Percentiles rank a stretch among this genome's conserved stretches.
These are phyloP conservation scores for Acanthosepion esculentum DNA, from an alignment of 2,888 invertebrate genomes.

Conservation along the genomic window DNA sequence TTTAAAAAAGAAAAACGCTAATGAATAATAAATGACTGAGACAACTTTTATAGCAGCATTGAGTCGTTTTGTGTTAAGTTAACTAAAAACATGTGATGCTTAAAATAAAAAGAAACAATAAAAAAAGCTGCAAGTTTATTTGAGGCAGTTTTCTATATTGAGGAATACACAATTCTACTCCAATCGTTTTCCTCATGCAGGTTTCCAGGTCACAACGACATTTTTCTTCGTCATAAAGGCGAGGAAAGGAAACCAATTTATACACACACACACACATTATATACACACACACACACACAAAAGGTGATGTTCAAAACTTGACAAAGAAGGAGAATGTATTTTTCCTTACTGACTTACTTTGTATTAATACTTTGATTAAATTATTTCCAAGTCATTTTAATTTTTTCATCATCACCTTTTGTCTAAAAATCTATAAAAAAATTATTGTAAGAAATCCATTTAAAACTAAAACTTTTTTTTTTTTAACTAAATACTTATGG, in stretches of 20 bases:
- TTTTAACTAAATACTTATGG: no score
- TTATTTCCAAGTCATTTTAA: neutral
- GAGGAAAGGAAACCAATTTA: neutral
- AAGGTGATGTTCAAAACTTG: neutral
- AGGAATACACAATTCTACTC: neutral
- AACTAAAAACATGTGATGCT: no score
- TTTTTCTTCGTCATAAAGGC: neutral
- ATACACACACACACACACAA: no score
- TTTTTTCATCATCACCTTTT: neutral
- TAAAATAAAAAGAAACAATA: neutral
- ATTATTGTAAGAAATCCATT: neutral
- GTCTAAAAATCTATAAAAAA: neutral
- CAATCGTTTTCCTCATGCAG: neutral
- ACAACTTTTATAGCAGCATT: no score
- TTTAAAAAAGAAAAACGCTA: no score
- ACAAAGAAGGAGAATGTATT: neutral
- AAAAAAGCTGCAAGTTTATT: neutral
- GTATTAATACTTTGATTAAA: neutral
- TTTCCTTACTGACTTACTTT: neutral
- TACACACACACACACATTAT: no score
- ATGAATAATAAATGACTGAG: no score
- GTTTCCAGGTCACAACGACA: neutral
- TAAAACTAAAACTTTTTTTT: neutral
- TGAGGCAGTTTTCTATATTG: neutral
- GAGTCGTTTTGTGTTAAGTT: no score